Conservation (phyloP, 2,888 invertebrate species). For the Linnaemya vulpina region DNA sequence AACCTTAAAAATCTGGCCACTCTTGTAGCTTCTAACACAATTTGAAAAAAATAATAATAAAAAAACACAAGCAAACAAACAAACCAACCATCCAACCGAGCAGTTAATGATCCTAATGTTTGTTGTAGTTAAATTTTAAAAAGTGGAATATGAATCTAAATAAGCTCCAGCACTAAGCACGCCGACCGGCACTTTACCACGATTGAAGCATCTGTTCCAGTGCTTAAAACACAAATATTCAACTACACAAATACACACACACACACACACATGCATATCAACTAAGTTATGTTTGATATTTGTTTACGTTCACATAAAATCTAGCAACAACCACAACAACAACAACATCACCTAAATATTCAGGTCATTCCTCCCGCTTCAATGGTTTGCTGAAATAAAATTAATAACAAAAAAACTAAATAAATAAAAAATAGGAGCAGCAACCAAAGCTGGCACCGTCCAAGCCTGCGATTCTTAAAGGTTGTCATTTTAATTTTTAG, state of each 20-base stretch:
- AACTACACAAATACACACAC: background rate
- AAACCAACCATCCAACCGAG: slow-evolving; percentile 9
- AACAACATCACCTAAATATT: slow-evolving; percentile 70
- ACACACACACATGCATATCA: background rate
- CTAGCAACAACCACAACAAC: slow-evolving; percentile 42
- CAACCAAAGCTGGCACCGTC: slow-evolving; percentile 47
- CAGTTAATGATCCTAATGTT: slow-evolving; percentile 3
- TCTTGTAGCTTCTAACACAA: background rate
- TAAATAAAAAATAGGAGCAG: background rate
- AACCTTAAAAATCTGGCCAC: slow-evolving; percentile 15
- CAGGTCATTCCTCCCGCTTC: slow-evolving; percentile 75
- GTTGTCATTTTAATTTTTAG: background rate
- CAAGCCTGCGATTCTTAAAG: background rate
- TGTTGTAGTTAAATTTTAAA: slow-evolving; percentile 44
- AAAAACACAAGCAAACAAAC: slow-evolving; percentile 1
- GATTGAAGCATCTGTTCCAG: slow-evolving; percentile 18
- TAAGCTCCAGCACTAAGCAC: slow-evolving; percentile 24
- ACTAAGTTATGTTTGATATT: slow-evolving; percentile 58
- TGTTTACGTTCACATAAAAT: slow-evolving; percentile 52
- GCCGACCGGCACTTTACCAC: slow-evolving; percentile 17
- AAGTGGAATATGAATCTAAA: slow-evolving; percentile 40
- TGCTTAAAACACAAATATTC: background rate
- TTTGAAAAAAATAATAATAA: background rate
- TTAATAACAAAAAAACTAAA: slow-evolving; percentile 57
- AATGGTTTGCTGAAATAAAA: slow-evolving; percentile 63